Evolutionary conservation across 2,888 invertebrate genomes (phyloP).

Genomic region (Eupithecia pulchellata): DNA sequence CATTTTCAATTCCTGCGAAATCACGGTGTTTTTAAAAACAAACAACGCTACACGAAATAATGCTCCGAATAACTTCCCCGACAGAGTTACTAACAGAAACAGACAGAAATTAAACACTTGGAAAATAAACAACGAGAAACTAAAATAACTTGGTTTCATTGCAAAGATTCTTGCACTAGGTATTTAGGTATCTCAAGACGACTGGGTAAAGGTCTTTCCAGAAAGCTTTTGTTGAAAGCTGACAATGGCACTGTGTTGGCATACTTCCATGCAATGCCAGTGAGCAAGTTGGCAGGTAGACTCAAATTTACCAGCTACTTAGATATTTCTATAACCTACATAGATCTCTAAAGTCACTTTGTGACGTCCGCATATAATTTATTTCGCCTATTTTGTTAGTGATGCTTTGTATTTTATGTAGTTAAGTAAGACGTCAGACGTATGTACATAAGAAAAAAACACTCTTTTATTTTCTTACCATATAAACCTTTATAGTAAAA

Average conservation of each 20-base stretch:
- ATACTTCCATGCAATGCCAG: constrained; percentile 8
- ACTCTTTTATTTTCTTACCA: too few species aligned
- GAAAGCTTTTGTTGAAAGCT: constrained; percentile 6
- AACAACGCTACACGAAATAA: background rate
- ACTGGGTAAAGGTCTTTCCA: constrained; percentile 11
- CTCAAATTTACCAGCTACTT: constrained; percentile 3
- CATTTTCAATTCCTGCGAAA: background rate
- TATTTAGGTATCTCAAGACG: constrained; percentile 4
- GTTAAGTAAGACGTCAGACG: too few species aligned
- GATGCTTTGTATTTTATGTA: too few species aligned
- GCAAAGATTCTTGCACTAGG: background rate
- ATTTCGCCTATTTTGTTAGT: background rate
- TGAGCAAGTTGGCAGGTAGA: constrained; percentile 10
- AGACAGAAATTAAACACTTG: constrained; percentile 36
- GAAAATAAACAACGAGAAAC: constrained; percentile 49
- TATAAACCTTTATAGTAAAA: too few species aligned
- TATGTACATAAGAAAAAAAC: too few species aligned
- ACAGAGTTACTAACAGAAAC: background rate
- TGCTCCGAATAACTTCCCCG: background rate
- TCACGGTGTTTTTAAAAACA: constrained; percentile 2
- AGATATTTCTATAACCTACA: background rate
- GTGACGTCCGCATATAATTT: background rate
- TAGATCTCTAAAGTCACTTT: background rate
- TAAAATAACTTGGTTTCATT: constrained; percentile 48
- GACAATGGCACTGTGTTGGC: constrained; percentile 10